Evolutionary conservation across 2,113 vertebrate species (phyloP), one percentile per base, ranked within the genome.

Genomic region (Ceuthmochares aereus): DNA sequence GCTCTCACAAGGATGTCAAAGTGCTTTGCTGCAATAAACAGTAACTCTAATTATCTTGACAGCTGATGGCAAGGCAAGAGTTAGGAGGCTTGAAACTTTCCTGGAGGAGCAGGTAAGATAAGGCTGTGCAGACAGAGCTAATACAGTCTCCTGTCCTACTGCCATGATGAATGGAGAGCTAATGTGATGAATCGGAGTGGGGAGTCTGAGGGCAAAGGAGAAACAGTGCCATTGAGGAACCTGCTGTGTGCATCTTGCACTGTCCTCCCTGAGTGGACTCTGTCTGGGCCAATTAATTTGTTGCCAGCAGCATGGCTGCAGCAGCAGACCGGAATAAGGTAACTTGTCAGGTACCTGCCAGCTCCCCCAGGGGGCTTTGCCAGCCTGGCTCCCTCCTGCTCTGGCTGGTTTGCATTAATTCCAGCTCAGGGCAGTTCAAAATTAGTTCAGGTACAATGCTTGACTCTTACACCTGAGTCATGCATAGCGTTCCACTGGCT

Each of bases 211-310:
- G 40, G 27, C 40, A 51, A 7, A 12, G 15, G 12, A 22, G 23
- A 7, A 42, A 6, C 0, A 1, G 20, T 29, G 66, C 36, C 21
- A 8, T 18, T 0, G 4, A 0, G 0, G 76, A 42, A 49, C 9
- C 40, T 19, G 52, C 64, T 43, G 52, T 29, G 4, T 1, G 36
- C 2, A 8, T 29, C 55, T 74, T 62, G 27, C 58, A 70, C 51
- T 64, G 36, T 8, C 30, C 26, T 70, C 14, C 40, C 37, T 0
- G 17, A 10, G 19, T 2, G 6, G 58, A 45, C 52, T 70, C 9
- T 70, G 18, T 15, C 16, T 25, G 51, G 49, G 27, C 27, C 77
- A 81, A 7, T 54, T 45, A 9, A 23, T 27, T 40, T 14, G 6
- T 21, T 29, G 68, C 40, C 32, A 14, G 4, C 22, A 74, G 78